A percentile compares a stretch with the other conserved stretches of the same genome.
Conservation (phyloP, 2,888 invertebrate species). For the Oithona nana region DNA sequence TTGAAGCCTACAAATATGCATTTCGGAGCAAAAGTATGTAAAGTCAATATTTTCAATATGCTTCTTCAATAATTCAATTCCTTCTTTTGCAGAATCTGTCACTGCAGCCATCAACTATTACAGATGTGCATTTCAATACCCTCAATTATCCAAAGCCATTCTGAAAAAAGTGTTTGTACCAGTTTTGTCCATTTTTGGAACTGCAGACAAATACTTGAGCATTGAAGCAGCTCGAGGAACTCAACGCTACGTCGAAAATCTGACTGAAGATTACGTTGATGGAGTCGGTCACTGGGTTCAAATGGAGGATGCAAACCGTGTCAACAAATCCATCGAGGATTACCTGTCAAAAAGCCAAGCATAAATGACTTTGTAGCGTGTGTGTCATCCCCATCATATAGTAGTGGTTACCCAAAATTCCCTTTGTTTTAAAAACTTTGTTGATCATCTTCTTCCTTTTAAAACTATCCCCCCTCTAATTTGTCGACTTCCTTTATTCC, state of each 20-base stretch:
- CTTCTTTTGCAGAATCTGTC: slow-evolving; percentile 32
- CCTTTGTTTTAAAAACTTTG: too few species aligned
- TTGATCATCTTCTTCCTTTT: too few species aligned
- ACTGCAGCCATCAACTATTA: slow-evolving; percentile 40
- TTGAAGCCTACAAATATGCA: slow-evolving; percentile 40
- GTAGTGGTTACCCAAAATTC: too few species aligned
- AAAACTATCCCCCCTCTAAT: too few species aligned
- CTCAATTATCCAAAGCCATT: neutral
- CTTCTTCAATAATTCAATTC: neutral
- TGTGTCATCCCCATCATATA: too few species aligned
- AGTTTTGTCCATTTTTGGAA: slow-evolving; percentile 10
- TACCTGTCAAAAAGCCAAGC: neutral
- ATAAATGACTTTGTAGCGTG: too few species aligned
- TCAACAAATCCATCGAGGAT: neutral
- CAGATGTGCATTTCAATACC: slow-evolving; percentile 23
- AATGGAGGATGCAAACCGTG: neutral
- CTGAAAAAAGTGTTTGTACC: slow-evolving; percentile 2
- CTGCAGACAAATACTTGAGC: slow-evolving; percentile 1
- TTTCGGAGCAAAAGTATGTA: slow-evolving; percentile 35
- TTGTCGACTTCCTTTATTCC: too few species aligned
- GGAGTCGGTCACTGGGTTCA: neutral
- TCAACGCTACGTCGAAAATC: neutral
- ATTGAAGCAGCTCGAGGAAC: neutral
- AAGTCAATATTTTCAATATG: neutral
- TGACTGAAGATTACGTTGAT: slow-evolving; percentile 4